Percentiles rank a stretch among this genome's conserved stretches.
These are phyloP conservation scores for Echiichthys vipera DNA, from an alignment of 2,797 vertebrate genomes.

Conservation along the genomic window DNA sequence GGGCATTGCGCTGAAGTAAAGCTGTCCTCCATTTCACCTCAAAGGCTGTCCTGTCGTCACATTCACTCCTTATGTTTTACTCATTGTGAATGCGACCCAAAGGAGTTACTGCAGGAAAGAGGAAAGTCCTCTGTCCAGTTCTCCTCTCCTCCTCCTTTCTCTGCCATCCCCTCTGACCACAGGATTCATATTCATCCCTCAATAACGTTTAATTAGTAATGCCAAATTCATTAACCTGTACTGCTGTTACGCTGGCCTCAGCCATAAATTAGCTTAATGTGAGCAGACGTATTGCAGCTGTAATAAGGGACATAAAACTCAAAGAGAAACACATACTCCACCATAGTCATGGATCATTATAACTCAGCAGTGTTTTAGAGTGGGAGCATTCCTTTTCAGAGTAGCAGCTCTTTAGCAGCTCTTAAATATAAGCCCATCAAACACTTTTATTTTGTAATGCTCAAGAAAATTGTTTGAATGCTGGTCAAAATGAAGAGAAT, in stretches of 20 bases:
- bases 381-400: slow-evolving; percentile 55
- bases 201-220: slow-evolving; percentile 98
- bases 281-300: slow-evolving; percentile 84
- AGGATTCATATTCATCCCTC: slow-evolving; percentile 96
- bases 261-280: slow-evolving; percentile 88
- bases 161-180: slow-evolving; percentile 81
- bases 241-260: slow-evolving; percentile 83
- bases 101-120: slow-evolving; percentile 53
- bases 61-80: slow-evolving; percentile 41
- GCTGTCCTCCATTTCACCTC: slow-evolving; percentile 67
- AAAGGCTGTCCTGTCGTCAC: slow-evolving; percentile 26
- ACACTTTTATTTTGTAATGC: slow-evolving; percentile 20
- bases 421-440: slow-evolving; percentile 44
- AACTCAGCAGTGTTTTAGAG: slow-evolving; percentile 70
- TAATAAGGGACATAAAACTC: slow-evolving; percentile 88
- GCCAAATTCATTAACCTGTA: slow-evolving; percentile 97
- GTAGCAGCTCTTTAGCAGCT: slow-evolving; percentile 56
- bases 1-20: slow-evolving; percentile 25
- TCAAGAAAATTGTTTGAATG: slow-evolving; percentile 36
- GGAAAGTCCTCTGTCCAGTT: slow-evolving; percentile 61
- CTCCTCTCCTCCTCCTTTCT: slow-evolving; percentile 53
- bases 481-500: slow-evolving; percentile 21
- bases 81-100: slow-evolving; percentile 38
- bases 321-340: slow-evolving; percentile 80
- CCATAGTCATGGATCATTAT: slow-evolving; percentile 80